Evolutionary conservation across 2,797 vertebrate genomes (phyloP).

Genomic region (Coracias cyanogaster): DNA sequence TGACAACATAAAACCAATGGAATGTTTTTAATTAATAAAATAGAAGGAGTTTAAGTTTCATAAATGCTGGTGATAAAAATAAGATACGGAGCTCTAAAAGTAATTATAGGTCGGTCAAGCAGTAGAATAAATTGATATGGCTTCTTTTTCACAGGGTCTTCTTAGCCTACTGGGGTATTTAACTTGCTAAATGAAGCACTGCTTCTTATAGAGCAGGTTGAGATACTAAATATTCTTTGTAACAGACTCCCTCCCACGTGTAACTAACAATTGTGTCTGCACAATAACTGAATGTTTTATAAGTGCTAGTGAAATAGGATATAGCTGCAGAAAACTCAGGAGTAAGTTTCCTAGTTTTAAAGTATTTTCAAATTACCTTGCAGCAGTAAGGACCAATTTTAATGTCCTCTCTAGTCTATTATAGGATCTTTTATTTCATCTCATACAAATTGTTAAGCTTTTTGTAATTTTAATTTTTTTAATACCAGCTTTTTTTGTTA

Average conservation of each 20-base stretch:
- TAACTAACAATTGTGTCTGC: conserved; percentile 13
- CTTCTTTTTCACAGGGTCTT: neutral
- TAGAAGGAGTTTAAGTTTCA: neutral
- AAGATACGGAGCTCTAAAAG: neutral
- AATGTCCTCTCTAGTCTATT: neutral
- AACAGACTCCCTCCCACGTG: neutral
- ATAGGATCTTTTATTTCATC: neutral
- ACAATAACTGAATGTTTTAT: neutral
- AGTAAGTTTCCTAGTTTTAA: neutral
- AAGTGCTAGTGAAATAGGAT: neutral
- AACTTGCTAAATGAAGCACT: neutral
- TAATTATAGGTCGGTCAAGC: neutral
- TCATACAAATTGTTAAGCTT: neutral
- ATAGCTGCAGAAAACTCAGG: neutral
- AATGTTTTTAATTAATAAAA: neutral
- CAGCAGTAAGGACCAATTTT: neutral
- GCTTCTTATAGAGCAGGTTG: neutral
- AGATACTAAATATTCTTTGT: neutral
- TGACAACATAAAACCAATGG: neutral
- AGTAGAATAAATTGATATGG: neutral
- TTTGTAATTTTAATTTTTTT: neutral
- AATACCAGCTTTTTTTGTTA: neutral
- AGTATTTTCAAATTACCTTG: neutral
- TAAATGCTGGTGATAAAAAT: neutral
- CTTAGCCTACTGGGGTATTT: neutral